phyloP scores from a whole-genome alignment of 2,888 invertebrate species.

The Teleogryllus oceanicus region DNA sequence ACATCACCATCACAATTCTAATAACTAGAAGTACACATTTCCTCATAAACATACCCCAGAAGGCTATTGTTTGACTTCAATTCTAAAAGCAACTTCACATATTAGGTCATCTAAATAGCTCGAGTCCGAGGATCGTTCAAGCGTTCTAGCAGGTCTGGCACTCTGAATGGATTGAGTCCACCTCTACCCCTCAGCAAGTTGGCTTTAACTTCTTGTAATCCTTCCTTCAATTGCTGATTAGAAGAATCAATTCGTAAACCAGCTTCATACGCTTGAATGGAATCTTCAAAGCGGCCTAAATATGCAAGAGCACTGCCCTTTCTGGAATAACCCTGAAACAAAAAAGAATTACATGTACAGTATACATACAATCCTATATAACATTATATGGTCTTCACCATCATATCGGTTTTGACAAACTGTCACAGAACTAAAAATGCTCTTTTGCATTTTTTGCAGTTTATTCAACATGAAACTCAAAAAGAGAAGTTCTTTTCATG shows the following conservation, averaged over 20 bases:
- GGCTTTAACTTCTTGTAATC: conserved; percentile 61
- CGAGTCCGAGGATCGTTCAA: conserved; percentile 67
- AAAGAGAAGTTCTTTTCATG: too few species aligned
- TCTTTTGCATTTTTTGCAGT: too few species aligned
- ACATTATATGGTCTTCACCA: too few species aligned
- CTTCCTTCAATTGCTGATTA: conserved; percentile 67
- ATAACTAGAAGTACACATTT: too few species aligned
- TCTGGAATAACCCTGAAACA: conserved; percentile 66
- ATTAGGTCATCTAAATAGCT: conserved; percentile 72
- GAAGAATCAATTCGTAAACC: conserved; percentile 69
- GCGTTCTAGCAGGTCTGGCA: conserved; percentile 58
- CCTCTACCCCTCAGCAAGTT: conserved; percentile 39
- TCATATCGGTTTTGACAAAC: too few species aligned
- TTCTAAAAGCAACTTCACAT: conserved; percentile 59
- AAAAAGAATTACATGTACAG: conserved; percentile 20
- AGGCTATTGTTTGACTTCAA: conserved; percentile 63
- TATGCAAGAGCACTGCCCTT: conserved; percentile 83
- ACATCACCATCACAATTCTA: too few species aligned
- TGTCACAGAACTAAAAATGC: too few species aligned
- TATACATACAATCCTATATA: too few species aligned
- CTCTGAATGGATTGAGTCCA: conserved; percentile 55
- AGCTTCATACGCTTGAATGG: conserved; percentile 70
- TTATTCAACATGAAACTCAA: too few species aligned
- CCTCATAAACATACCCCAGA: conserved; percentile 43
- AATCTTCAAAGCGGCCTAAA: conserved; percentile 69